Conservation (phyloP, 2,797 vertebrate genomes). For the Micropoecilia bifurca region DNA sequence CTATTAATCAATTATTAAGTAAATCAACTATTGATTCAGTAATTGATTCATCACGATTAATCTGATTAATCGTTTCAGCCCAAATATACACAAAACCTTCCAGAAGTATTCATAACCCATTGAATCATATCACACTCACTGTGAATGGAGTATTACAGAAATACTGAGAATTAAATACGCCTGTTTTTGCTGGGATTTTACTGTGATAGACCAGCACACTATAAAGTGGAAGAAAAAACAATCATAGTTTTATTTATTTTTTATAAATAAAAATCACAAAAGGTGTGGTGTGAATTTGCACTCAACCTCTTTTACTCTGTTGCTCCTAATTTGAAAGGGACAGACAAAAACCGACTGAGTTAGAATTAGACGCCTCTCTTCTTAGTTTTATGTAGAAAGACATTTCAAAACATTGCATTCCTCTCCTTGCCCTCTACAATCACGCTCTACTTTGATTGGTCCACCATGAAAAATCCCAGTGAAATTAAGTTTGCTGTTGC, state of each 20-base stretch:
- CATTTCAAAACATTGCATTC: background rate
- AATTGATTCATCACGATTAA: too few relatives aligned
- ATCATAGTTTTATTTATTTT: background rate
- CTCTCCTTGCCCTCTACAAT: background rate
- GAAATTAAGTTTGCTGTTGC: background rate
- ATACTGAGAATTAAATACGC: background rate
- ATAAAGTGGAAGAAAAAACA: background rate
- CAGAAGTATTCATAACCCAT: constrained; percentile 7
- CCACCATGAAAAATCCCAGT: background rate
- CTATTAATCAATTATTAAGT: too few relatives aligned
- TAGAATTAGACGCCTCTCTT: background rate
- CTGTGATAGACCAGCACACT: background rate
- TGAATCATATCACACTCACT: background rate
- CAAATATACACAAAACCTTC: constrained; percentile 5
- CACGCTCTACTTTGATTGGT: background rate
- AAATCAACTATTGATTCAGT: too few relatives aligned
- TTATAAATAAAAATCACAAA: background rate
- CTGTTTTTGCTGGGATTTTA: background rate
- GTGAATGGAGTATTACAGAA: too few relatives aligned
- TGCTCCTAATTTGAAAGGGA: background rate
- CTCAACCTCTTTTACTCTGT: background rate
- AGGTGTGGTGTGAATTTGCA: background rate
- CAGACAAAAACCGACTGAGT: background rate
- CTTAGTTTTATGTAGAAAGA: background rate
- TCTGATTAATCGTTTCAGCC: too few relatives aligned